Percentiles rank a stretch among this genome's conserved stretches.
Conservation (phyloP, 2,888 invertebrate species). For the Tiliacea aurago region DNA sequence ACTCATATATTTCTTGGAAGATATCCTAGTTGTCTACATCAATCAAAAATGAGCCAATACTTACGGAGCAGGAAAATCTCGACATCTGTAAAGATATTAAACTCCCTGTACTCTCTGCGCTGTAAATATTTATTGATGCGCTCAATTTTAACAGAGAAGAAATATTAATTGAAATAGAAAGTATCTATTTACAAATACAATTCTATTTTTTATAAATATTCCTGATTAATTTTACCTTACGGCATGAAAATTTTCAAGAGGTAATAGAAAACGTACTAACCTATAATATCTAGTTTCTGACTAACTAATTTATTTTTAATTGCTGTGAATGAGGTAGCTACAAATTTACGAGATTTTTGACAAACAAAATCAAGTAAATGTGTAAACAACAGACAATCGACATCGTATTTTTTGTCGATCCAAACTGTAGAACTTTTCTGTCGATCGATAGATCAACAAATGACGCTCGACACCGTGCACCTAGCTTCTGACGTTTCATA, state of each 20-base stretch:
- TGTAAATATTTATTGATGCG: neutral
- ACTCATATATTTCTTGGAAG: neutral
- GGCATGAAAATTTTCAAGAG: no score
- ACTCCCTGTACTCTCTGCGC: slow-evolving; percentile 3
- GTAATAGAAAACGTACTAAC: neutral
- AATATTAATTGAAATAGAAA: no score
- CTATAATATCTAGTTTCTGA: no score
- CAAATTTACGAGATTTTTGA: neutral
- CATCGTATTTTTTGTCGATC: neutral
- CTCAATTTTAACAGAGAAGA: neutral
- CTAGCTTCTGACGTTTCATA: no score
- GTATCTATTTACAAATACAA: no score
- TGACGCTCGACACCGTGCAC: no score
- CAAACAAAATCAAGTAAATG: neutral
- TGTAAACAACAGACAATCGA: neutral
- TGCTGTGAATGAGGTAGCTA: neutral
- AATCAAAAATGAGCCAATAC: slow-evolving; percentile 9
- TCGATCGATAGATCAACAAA: no score
- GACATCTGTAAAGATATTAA: slow-evolving; percentile 11
- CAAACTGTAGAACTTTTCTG: neutral
- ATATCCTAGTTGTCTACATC: neutral
- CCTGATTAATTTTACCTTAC: no score
- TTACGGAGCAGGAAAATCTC: slow-evolving; percentile 5
- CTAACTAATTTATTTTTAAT: neutral
- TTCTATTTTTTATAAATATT: no score